Percentiles rank a stretch among this genome's conserved stretches.
Evolutionary conservation across 2,797 vertebrate species (phyloP).

Genomic region (Lepus townsendii): DNA sequence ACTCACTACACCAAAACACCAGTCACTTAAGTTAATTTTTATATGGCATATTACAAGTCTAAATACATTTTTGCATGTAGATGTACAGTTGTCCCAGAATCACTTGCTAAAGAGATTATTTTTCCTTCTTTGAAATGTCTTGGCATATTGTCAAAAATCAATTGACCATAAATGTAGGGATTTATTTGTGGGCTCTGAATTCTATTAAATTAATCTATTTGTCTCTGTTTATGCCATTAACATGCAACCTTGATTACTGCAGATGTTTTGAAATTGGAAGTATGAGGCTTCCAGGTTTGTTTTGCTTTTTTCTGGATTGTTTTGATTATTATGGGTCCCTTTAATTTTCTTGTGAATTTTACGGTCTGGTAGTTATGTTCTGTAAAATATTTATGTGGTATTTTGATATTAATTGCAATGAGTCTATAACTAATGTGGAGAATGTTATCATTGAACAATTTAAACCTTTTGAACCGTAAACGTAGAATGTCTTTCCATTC

Average conservation of each 20-base stretch:
- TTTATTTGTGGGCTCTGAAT: not conserved
- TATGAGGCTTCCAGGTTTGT: not conserved
- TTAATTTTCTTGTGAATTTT: not conserved
- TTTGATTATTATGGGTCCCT: not conserved
- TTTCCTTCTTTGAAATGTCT: not conserved
- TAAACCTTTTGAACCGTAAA: not conserved
- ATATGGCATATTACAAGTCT: not conserved
- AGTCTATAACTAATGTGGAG: not conserved
- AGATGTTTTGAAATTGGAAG: not conserved
- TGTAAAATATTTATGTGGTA: not conserved
- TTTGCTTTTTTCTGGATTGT: not conserved
- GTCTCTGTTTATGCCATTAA: not conserved
- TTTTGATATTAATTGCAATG: not conserved
- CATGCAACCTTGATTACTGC: not conserved
- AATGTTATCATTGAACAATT: not conserved
- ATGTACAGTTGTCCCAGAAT: not conserved
- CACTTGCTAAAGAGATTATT: not conserved
- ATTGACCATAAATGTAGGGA: not conserved
- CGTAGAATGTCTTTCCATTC: not conserved
- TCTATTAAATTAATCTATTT: not conserved
- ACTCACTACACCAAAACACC: too few relatives aligned
- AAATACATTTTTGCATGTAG: not conserved
- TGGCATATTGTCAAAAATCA: conserved; percentile 3
- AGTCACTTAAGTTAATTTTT: not conserved
- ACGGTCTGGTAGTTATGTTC: not conserved